Conservation (phyloP, 1,140 invertebrate species). For the Trichonephila inaurata region DNA sequence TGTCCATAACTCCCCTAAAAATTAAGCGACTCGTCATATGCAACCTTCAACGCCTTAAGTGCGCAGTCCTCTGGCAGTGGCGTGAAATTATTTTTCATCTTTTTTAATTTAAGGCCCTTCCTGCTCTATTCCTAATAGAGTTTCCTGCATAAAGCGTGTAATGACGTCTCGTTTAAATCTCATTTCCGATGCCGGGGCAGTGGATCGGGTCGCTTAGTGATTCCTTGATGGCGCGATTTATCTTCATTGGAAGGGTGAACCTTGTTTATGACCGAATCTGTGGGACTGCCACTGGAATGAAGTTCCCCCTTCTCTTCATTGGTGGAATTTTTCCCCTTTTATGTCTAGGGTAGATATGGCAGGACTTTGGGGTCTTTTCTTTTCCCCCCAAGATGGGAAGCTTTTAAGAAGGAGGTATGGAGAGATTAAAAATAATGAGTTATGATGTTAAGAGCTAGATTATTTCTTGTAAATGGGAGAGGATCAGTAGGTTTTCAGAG, state of each 20-base stretch:
- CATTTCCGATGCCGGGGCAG: constrained; percentile 36
- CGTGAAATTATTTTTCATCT: constrained; percentile 41
- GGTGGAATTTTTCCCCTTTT: neutral
- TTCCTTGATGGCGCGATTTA: constrained; percentile 43
- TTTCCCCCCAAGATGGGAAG: too few relatives aligned
- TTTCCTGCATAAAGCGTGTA: constrained; percentile 36
- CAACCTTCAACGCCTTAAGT: neutral
- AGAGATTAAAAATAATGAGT: too few relatives aligned
- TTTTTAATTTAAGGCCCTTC: constrained; percentile 4
- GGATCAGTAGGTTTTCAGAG: too few relatives aligned
- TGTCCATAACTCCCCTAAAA: neutral
- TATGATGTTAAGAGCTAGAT: too few relatives aligned
- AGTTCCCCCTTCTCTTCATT: neutral
- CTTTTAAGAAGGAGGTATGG: too few relatives aligned
- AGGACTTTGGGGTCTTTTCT: too few relatives aligned
- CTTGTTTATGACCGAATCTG: constrained; percentile 18
- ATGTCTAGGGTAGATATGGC: too few relatives aligned
- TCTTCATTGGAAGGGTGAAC: constrained; percentile 50
- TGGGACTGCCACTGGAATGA: neutral
- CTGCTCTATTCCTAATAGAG: constrained; percentile 9
- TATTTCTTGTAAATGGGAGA: too few relatives aligned
- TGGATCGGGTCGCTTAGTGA: constrained; percentile 28
- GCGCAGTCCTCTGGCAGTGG: neutral
- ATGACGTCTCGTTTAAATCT: constrained; percentile 59
- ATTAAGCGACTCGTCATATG: neutral